A percentile compares a stretch with the other conserved stretches of the same genome.
Evolutionary conservation across 2,888 invertebrate genomes (phyloP).

Genomic region (Nomada lathburiana): DNA sequence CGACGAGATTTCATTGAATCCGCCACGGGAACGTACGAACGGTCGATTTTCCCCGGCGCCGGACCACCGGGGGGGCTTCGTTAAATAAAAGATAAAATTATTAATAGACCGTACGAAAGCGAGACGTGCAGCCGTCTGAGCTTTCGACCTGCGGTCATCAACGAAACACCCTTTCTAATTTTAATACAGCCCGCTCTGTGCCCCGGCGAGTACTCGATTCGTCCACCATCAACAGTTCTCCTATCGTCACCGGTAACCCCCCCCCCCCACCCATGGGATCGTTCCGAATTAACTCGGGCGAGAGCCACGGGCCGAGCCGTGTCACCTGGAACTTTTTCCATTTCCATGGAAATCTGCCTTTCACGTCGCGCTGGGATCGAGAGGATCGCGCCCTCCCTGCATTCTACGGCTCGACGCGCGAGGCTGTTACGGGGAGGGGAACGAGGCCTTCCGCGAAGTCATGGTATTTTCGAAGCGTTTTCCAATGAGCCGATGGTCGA

Average conservation of each 20-base stretch:
- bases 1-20: too few relatives aligned
- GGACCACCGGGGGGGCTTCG: neutral
- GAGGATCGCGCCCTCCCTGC: neutral
- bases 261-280: conserved; percentile 2
- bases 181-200: conserved; percentile 38
- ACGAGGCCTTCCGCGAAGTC: neutral
- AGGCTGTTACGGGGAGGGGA: neutral
- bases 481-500: neutral
- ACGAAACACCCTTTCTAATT: conserved; percentile 38
- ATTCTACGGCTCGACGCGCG: neutral
- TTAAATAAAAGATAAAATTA: neutral
- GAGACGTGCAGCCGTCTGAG: neutral
- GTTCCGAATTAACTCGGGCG: conserved; percentile 37
- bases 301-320: neutral
- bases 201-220: conserved; percentile 19
- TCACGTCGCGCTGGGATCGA: neutral
- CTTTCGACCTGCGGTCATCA: conserved; percentile 10
- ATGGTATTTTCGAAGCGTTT: neutral
- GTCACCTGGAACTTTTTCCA: conserved; percentile 42
- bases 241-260: conserved; percentile 27
- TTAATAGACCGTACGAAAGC: neutral
- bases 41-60: too few relatives aligned
- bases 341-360: conserved; percentile 43
- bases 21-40: neutral
- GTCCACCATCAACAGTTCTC: conserved; percentile 27